phyloP scores from a whole-genome alignment of 1,140 invertebrate species.

The Drosophila sechellia region DNA sequence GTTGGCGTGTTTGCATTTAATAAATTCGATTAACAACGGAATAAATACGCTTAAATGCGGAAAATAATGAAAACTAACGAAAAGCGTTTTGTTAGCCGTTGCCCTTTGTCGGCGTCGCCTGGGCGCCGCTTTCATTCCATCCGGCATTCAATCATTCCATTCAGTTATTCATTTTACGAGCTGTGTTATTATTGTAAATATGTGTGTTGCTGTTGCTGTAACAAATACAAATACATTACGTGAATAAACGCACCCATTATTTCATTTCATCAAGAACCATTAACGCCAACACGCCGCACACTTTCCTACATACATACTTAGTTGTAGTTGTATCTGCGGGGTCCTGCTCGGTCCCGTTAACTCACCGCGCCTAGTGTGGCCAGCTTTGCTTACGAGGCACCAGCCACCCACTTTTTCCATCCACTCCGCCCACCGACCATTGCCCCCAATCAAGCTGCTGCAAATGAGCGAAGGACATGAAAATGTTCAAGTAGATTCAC shows the following conservation, averaged over 20 bases:
- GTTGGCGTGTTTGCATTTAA: constrained; percentile 83
- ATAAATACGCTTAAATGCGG: constrained; percentile 83
- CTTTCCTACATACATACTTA: constrained; percentile 12
- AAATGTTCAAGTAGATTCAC: constrained; percentile 64
- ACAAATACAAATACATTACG: constrained; percentile 83
- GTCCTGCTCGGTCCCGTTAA: constrained; percentile 7
- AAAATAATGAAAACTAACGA: constrained; percentile 84
- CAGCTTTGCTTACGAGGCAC: constrained; percentile 23
- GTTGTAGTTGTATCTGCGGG: constrained; percentile 5
- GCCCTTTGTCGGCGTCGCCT: constrained; percentile 50
- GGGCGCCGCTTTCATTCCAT: constrained; percentile 72
- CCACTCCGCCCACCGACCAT: background rate
- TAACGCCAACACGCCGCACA: constrained; percentile 75
- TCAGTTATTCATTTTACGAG: constrained; percentile 79
- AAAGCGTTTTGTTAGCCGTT: constrained; percentile 76
- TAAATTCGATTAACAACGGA: constrained; percentile 83
- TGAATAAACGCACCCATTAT: constrained; percentile 83
- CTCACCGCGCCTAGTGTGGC: constrained; percentile 63
- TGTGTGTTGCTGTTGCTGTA: constrained; percentile 63
- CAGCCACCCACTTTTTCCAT: background rate
- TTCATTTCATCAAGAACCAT: constrained; percentile 83
- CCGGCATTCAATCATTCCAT: constrained; percentile 79
- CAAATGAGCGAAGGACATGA: constrained; percentile 64
- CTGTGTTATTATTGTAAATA: constrained; percentile 83
- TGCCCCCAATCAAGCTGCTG: constrained; percentile 29